Evolutionary conservation across 1,140 invertebrate species (phyloP), one percentile per base, ranked within the genome.

Genomic region (Drosophila serrata): DNA sequence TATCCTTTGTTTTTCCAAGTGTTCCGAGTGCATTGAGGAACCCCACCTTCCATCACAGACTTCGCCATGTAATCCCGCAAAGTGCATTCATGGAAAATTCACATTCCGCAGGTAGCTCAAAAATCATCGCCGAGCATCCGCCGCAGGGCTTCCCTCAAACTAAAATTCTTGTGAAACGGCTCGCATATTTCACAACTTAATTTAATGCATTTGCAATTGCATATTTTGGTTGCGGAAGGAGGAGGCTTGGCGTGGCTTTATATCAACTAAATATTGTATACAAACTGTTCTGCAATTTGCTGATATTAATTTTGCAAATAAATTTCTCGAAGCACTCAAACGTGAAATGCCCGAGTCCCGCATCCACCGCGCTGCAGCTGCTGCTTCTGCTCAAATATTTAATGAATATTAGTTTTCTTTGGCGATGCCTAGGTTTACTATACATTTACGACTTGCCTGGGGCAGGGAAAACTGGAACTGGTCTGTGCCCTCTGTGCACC

Each of bases 61-160:
- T 53, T 39, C 12, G 17, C 33, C 24, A 51, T 77, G 67, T 60
- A 88, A 87, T 87, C 39, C 81, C 74, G 51, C 62, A 68, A 65
- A 88, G 85, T 88, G 85, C 85, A 90, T 81, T 90, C 77, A 81
- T 74, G 85, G 68, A 70, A 77, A 84, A 82, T 82, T 62, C 79
- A 72, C 51, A 59, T 60, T 53, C 56, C 68, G 27, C 75, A 69
- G 62, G 61, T 79, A 61, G 37, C 68, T 75, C 64, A 73, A 68
- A 86, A 86, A 87, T 87, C 79, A 86, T 59, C 77, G 65, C 62
- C 55, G 13, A 42, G 46, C 24, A 45, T 42, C 29, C 49, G 37
- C 55, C 57, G 53, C 35, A 53, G 35, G 46, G 31, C 17, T 11
- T 29, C 33, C 45, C 35, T 13, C 33, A 15, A 67, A 35, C 31